phyloP scores from a whole-genome alignment of 2,797 vertebrate species.

The Sebastes nivosus region DNA sequence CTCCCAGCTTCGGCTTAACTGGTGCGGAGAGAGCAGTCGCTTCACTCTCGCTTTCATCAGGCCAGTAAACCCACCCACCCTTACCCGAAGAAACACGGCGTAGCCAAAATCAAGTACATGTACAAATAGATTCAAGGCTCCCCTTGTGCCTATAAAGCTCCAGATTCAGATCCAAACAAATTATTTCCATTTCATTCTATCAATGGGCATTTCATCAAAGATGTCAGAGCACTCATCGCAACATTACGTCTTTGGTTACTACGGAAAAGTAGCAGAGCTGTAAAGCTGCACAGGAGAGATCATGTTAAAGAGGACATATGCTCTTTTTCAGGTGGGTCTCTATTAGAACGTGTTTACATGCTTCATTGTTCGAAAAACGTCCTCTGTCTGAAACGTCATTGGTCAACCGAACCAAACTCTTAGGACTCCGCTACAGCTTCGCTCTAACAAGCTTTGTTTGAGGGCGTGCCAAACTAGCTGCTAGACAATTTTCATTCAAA shows the following conservation, averaged over 20 bases:
- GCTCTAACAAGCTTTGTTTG: too few relatives aligned
- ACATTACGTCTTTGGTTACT: background rate
- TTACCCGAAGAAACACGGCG: slow-evolving; percentile 20
- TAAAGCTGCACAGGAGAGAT: background rate
- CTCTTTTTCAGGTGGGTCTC: too few relatives aligned
- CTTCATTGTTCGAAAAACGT: too few relatives aligned
- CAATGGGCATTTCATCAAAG: slow-evolving; percentile 23
- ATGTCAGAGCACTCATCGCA: slow-evolving; percentile 16
- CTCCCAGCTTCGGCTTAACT: slow-evolving; percentile 42
- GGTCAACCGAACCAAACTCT: too few relatives aligned
- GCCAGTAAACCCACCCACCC: slow-evolving; percentile 30
- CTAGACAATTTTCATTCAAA: too few relatives aligned
- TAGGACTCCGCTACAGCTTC: too few relatives aligned
- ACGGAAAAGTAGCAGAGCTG: background rate
- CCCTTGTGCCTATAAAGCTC: slow-evolving; percentile 24
- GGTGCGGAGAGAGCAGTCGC: slow-evolving; percentile 37
- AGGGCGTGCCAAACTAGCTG: too few relatives aligned
- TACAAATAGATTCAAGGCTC: slow-evolving; percentile 15
- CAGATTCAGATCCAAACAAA: slow-evolving; percentile 14
- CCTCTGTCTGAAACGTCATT: too few relatives aligned
- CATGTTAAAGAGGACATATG: background rate
- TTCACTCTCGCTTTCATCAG: slow-evolving; percentile 41
- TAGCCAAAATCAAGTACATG: slow-evolving; percentile 10
- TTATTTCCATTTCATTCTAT: slow-evolving; percentile 26
- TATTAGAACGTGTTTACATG: too few relatives aligned